These are phyloP conservation scores for Steinernema carpocapsae DNA, from an alignment of 2,888 invertebrate genomes.

Conservation along the genomic window DNA sequence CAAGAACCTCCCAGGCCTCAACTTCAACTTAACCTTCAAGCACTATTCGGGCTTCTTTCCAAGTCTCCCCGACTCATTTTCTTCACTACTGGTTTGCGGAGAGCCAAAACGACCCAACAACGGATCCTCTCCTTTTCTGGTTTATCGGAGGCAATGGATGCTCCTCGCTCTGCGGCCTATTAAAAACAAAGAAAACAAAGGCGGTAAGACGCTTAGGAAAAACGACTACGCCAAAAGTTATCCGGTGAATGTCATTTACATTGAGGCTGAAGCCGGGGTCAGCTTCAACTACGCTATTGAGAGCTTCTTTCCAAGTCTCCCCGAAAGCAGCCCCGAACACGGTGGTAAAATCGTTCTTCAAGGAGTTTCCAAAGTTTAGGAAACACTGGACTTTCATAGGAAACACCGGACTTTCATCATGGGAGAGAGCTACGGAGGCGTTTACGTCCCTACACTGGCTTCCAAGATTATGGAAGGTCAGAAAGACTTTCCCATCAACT, in stretches of 20 bases:
- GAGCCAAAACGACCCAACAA: constrained; percentile 59
- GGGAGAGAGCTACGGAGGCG: constrained; percentile 70
- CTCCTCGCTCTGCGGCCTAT: constrained; percentile 70
- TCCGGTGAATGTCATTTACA: constrained; percentile 71
- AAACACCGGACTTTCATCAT: constrained; percentile 71
- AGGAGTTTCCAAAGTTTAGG: constrained; percentile 70
- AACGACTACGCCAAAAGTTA: constrained; percentile 69
- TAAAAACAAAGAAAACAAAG: constrained; percentile 69
- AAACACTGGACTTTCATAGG: constrained; percentile 69
- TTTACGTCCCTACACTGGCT: constrained; percentile 72
- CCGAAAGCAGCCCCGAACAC: constrained; percentile 67
- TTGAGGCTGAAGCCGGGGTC: constrained; percentile 74
- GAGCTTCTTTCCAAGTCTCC: too few species aligned
- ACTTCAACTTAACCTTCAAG: constrained; percentile 62
- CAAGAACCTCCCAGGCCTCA: constrained; percentile 60
- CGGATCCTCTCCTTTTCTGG: constrained; percentile 67
- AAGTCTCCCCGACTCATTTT: constrained; percentile 69
- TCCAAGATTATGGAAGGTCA: constrained; percentile 69
- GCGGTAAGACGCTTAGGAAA: constrained; percentile 62
- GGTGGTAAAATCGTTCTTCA: constrained; percentile 70
- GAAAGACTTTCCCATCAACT: constrained; percentile 64
- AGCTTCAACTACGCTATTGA: constrained; percentile 72
- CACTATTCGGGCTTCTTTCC: constrained; percentile 67
- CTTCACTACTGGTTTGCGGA: constrained; percentile 71
- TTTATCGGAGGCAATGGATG: constrained; percentile 71